These are phyloP conservation scores for Hyperoplus immaculatus DNA, from an alignment of 2,797 vertebrate species.

Conservation along the genomic window DNA sequence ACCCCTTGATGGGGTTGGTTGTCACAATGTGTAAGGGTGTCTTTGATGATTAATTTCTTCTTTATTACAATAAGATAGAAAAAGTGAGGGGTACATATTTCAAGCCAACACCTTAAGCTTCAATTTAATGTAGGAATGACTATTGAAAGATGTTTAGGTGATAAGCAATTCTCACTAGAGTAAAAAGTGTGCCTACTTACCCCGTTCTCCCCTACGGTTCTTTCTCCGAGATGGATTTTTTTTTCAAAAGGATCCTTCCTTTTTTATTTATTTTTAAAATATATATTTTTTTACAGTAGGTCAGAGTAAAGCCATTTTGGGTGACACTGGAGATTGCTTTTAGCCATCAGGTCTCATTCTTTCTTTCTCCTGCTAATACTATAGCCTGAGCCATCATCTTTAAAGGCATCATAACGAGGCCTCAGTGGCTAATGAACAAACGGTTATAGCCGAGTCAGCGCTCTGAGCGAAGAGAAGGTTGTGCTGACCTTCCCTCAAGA, in stretches of 20 bases:
- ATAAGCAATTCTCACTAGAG: too few relatives aligned
- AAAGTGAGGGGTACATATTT: too few relatives aligned
- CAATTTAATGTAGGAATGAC: too few relatives aligned
- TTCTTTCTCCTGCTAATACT: constrained; percentile 9
- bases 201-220: not conserved
- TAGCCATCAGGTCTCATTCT: constrained; percentile 3
- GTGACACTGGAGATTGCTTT: not conserved
- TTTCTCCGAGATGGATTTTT: not conserved
- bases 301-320: not conserved
- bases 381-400: constrained; percentile 26
- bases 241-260: not conserved
- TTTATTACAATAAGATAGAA: too few relatives aligned
- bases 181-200: too few relatives aligned
- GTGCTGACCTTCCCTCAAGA: constrained; percentile 60
- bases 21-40: too few relatives aligned
- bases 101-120: too few relatives aligned
- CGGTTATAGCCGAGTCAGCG: constrained; percentile 21
- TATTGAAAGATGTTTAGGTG: too few relatives aligned
- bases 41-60: too few relatives aligned
- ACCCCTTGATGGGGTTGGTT: too few relatives aligned
- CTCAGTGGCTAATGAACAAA: constrained; percentile 25
- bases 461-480: constrained; percentile 55
- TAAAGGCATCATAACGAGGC: constrained; percentile 39
- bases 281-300: not conserved
- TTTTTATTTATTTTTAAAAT: not conserved